phyloP scores from a whole-genome alignment of 2,797 vertebrate species.

The Meriones psammophilus region DNA sequence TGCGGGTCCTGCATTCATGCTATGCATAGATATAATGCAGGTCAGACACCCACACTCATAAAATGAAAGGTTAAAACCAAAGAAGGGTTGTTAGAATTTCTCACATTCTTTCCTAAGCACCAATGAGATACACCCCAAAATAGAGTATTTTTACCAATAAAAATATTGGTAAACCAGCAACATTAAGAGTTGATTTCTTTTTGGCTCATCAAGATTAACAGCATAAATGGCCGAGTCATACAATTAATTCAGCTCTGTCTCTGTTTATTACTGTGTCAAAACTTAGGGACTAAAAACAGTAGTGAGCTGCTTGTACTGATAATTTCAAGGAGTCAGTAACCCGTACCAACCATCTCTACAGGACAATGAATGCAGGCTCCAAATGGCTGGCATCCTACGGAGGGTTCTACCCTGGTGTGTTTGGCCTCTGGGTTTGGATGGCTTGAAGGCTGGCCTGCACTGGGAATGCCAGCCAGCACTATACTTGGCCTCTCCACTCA shows the following conservation, averaged over 20 bases:
- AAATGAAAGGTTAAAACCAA: background rate
- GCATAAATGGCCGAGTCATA: background rate
- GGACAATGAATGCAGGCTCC: background rate
- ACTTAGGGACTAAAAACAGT: background rate
- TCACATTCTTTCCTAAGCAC: conserved; percentile 7
- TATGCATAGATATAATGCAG: background rate
- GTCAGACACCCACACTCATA: no score
- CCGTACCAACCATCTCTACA: background rate
- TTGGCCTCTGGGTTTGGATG: background rate
- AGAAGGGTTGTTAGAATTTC: background rate
- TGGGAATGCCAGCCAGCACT: background rate
- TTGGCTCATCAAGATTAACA: background rate
- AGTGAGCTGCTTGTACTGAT: background rate
- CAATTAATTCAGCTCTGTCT: background rate
- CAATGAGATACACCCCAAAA: conserved; percentile 27
- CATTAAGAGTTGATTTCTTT: background rate
- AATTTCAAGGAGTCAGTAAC: background rate
- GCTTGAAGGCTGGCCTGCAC: background rate
- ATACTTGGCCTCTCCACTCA: background rate
- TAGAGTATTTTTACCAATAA: background rate
- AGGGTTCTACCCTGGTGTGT: background rate
- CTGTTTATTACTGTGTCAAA: background rate
- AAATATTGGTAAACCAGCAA: no score
- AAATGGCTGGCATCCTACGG: background rate
- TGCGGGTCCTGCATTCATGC: background rate